Percentiles rank a stretch among this genome's conserved stretches.
phyloP scores from a whole-genome alignment of 92 coral and sea anemone species.

The Diadumene lineata region DNA sequence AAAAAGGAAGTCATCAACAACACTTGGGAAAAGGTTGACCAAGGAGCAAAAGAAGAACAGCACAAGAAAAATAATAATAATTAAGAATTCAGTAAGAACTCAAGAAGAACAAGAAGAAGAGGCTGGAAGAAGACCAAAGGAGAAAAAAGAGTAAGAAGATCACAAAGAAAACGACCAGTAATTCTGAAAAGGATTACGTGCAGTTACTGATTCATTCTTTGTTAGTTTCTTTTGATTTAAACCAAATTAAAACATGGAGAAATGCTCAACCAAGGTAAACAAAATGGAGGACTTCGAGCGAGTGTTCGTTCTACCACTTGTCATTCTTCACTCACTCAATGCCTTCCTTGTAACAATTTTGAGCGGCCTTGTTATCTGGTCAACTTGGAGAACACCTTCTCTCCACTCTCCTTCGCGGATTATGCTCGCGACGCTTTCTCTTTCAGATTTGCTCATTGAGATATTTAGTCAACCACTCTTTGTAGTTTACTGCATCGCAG shows the following conservation, averaged over 20 bases:
- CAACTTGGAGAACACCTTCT: constrained; percentile 13
- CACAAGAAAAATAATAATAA: too few relatives aligned
- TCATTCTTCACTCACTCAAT: neutral
- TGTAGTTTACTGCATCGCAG: constrained; percentile 6
- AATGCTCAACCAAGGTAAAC: neutral
- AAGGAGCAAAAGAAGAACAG: too few relatives aligned
- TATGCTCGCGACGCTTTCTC: constrained; percentile 7
- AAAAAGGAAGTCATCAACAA: too few relatives aligned
- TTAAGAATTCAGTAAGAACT: too few relatives aligned
- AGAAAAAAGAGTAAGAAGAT: too few relatives aligned
- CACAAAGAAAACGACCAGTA: too few relatives aligned
- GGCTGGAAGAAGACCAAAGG: too few relatives aligned
- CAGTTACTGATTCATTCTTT: neutral
- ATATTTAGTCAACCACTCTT: constrained; percentile 2
- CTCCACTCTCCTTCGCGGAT: constrained; percentile 20
- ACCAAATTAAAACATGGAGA: neutral
- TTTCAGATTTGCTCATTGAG: constrained; percentile 1
- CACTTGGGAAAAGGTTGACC: too few relatives aligned
- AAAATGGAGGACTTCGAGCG: neutral
- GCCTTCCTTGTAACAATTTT: neutral
- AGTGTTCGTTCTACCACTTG: neutral
- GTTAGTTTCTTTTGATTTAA: neutral
- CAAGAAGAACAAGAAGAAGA: too few relatives aligned
- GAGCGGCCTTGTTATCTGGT: constrained; percentile 7
- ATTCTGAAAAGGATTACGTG: too few relatives aligned